A percentile compares a stretch with the other conserved stretches of the same genome.
Evolutionary conservation across 2,797 vertebrate species (phyloP).

Genomic region (Melanotaenia pygmaea): DNA sequence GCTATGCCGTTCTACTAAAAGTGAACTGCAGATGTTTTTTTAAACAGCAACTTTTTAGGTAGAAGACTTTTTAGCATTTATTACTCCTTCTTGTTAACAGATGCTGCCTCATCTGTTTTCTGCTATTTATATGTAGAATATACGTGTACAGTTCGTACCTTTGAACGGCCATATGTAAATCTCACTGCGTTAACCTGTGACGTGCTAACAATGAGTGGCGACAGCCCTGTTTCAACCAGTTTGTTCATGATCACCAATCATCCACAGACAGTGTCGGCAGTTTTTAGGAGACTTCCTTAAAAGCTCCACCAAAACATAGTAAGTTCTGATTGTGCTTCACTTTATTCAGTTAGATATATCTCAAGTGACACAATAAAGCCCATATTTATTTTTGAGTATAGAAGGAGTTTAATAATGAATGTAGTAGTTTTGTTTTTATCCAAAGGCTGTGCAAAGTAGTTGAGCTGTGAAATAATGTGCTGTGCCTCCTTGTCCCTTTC

Average conservation of each 20-base stretch:
- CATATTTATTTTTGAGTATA: background rate
- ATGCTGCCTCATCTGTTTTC: too few species aligned
- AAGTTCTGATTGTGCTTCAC: too few species aligned
- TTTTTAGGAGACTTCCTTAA: background rate
- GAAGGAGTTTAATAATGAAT: constrained; percentile 23
- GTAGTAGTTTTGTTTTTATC: constrained; percentile 43
- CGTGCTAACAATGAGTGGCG: too few species aligned
- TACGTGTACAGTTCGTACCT: too few species aligned
- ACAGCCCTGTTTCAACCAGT: too few species aligned
- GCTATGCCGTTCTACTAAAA: too few species aligned
- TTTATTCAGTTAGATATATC: background rate
- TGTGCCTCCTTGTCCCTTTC: constrained; percentile 46
- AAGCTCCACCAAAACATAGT: too few species aligned
- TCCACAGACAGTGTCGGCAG: background rate
- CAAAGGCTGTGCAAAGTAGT: constrained; percentile 40
- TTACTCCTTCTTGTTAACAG: too few species aligned
- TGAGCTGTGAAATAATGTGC: constrained; percentile 38
- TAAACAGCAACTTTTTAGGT: too few species aligned
- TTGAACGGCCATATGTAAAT: background rate
- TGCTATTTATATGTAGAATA: too few species aligned
- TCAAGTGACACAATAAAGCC: background rate
- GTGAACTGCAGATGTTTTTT: too few species aligned
- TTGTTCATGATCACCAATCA: too few species aligned
- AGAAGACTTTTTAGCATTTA: background rate
- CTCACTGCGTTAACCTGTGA: background rate